Percentiles rank a stretch among this genome's conserved stretches.
phyloP scores from a whole-genome alignment of 1,140 invertebrate species.

The Polyergus mexicanus region DNA sequence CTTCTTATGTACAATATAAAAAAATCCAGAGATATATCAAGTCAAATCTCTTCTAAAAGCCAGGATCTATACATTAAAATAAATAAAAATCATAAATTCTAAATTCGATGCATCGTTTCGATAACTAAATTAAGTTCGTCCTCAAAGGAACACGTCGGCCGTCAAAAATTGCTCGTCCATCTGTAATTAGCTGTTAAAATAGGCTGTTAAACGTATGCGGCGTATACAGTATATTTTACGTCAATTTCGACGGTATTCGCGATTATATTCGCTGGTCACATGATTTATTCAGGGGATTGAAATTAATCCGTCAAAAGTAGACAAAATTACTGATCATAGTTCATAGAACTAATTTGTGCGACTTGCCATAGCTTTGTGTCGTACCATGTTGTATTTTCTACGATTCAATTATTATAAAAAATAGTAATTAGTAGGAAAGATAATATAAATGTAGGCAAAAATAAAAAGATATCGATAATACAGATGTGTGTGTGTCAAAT shows the following conservation, averaged over 20 bases:
- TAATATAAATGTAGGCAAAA: neutral
- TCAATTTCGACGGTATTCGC: conserved; percentile 12
- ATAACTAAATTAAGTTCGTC: conserved; percentile 37
- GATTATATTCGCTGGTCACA: conserved; percentile 19
- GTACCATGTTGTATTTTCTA: neutral
- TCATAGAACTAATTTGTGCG: conserved; percentile 18
- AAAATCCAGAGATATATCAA: neutral
- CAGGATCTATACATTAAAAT: conserved; percentile 14
- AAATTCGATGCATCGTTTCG: conserved; percentile 7
- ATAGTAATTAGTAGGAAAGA: neutral
- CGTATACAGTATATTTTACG: neutral
- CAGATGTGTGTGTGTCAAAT: too few relatives aligned
- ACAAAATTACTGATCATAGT: conserved; percentile 10
- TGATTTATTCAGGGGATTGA: conserved; percentile 38
- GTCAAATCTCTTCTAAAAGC: conserved; percentile 2
- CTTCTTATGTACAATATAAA: neutral
- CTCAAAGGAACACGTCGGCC: conserved; percentile 8
- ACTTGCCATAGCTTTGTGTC: neutral
- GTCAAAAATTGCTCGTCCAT: conserved; percentile 11
- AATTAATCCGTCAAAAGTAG: conserved; percentile 42
- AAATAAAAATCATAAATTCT: conserved; percentile 20
- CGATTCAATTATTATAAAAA: conserved; percentile 6
- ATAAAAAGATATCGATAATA: neutral
- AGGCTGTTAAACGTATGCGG: conserved; percentile 4
- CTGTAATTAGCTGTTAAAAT: neutral